phyloP scores from a whole-genome alignment of 2,888 invertebrate genomes.

The Cheiracanthium punctorium region DNA sequence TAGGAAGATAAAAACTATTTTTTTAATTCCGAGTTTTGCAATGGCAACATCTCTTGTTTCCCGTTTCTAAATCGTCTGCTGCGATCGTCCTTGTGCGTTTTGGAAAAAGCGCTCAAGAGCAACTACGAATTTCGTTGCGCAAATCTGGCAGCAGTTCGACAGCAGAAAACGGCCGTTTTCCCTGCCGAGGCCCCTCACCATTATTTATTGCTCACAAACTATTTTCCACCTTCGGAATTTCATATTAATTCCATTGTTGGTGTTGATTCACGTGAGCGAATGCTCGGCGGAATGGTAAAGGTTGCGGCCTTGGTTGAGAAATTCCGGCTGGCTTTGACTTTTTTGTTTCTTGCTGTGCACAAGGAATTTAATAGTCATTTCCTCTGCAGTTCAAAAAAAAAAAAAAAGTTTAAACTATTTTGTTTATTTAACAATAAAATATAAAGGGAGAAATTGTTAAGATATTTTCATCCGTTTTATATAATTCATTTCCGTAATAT shows the following conservation, averaged over 20 bases:
- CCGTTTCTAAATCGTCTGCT: constrained; percentile 17
- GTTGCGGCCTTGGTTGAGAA: constrained; percentile 38
- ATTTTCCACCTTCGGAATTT: constrained; percentile 37
- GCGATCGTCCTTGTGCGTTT: constrained; percentile 36
- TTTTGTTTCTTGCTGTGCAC: neutral
- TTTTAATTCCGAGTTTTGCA: constrained; percentile 40
- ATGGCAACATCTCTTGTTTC: constrained; percentile 16
- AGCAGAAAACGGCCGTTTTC: constrained; percentile 12
- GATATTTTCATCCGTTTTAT: too few species aligned
- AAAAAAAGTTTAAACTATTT: neutral
- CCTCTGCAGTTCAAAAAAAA: neutral
- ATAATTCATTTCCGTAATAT: too few species aligned
- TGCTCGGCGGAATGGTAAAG: constrained; percentile 46
- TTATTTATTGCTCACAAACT: constrained; percentile 63
- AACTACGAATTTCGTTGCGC: constrained; percentile 31
- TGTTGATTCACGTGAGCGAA: constrained; percentile 36
- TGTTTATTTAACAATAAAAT: too few species aligned
- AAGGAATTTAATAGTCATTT: neutral
- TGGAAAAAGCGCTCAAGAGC: neutral
- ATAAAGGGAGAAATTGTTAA: too few species aligned
- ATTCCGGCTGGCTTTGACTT: constrained; percentile 16
- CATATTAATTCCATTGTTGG: constrained; percentile 39
- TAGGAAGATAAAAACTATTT: constrained; percentile 46
- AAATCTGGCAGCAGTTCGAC: constrained; percentile 40
- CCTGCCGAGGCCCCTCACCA: constrained; percentile 33